Percentiles rank a stretch among this genome's conserved stretches.
These are phyloP conservation scores for Octodon degus DNA, from an alignment of 2,113 vertebrate genomes.

Conservation along the genomic window DNA sequence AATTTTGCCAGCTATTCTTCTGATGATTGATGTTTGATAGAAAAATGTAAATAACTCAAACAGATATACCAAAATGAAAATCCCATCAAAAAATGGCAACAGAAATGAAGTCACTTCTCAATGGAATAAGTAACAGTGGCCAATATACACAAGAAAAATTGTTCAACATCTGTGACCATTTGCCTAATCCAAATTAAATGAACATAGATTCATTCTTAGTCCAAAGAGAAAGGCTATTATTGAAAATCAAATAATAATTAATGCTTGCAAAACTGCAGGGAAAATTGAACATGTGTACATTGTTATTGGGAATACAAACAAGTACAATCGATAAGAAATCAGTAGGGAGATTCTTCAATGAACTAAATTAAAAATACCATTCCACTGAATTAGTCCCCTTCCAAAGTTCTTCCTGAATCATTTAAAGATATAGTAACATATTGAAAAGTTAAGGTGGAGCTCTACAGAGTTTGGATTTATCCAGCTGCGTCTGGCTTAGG, in stretches of 20 bases:
- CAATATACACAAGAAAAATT: not conserved
- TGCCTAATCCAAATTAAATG: not conserved
- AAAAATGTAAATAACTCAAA: not conserved
- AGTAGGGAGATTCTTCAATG: not conserved
- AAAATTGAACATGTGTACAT: not conserved
- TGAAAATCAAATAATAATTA: not conserved
- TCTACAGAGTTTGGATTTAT: too few species aligned
- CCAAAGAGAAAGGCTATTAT: not conserved
- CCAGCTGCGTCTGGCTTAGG: too few species aligned
- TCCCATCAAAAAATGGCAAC: not conserved
- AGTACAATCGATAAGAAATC: not conserved
- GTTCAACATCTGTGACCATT: not conserved
- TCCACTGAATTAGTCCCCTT: not conserved
- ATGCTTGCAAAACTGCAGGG: not conserved
- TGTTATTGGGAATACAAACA: not conserved
- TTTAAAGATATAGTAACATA: too few species aligned
- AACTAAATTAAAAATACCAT: not conserved
- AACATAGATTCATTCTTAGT: not conserved
- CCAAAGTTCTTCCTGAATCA: not conserved
- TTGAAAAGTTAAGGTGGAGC: too few species aligned
- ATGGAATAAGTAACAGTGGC: not conserved
- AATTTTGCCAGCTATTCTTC: not conserved
- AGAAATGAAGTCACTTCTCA: not conserved
- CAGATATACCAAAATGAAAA: not conserved
- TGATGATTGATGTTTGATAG: not conserved